A percentile compares a stretch with the other conserved stretches of the same genome.
Evolutionary conservation across 2,888 invertebrate genomes (phyloP).

Genomic region (Boloria euphrosyne): DNA sequence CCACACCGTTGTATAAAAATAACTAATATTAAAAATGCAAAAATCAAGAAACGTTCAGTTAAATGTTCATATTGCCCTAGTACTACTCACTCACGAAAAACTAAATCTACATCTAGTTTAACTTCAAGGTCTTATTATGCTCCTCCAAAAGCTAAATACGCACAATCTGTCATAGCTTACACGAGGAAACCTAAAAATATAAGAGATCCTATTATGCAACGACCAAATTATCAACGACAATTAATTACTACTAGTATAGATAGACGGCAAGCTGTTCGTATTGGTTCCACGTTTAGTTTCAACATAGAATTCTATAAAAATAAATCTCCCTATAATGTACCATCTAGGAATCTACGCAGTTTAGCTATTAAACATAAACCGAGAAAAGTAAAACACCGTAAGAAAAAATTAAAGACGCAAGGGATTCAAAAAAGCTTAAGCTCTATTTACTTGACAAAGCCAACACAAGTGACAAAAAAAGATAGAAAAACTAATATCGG

Average conservation of each 20-base stretch:
- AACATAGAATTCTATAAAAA: conserved; percentile 44
- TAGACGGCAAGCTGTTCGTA: conserved; percentile 37
- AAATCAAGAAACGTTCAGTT: conserved; percentile 29
- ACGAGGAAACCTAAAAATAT: conserved; percentile 7
- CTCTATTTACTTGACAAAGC: conserved; percentile 32
- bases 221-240: conserved; percentile 17
- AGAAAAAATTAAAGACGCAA: conserved; percentile 4
- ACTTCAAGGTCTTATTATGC: conserved; percentile 38
- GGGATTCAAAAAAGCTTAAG: conserved; percentile 18
- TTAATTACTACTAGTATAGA: neutral
- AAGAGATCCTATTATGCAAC: conserved; percentile 24
- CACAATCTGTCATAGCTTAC: conserved; percentile 40
- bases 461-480: conserved; percentile 32
- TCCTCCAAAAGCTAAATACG: conserved; percentile 44
- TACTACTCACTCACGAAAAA: conserved; percentile 37
- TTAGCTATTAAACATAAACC: conserved; percentile 19
- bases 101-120: conserved; percentile 47
- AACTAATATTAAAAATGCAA: conserved; percentile 43
- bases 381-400: conserved; percentile 5
- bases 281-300: conserved; percentile 44
- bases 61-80: conserved; percentile 36
- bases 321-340: conserved; percentile 10
- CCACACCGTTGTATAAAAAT: conserved; percentile 48
- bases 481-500: conserved; percentile 39
- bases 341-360: conserved; percentile 10